Evolutionary conservation across 2,113 vertebrate genomes (phyloP), one percentile per base, ranked within the genome.

Genomic region (Tenrec ecaudatus): DNA sequence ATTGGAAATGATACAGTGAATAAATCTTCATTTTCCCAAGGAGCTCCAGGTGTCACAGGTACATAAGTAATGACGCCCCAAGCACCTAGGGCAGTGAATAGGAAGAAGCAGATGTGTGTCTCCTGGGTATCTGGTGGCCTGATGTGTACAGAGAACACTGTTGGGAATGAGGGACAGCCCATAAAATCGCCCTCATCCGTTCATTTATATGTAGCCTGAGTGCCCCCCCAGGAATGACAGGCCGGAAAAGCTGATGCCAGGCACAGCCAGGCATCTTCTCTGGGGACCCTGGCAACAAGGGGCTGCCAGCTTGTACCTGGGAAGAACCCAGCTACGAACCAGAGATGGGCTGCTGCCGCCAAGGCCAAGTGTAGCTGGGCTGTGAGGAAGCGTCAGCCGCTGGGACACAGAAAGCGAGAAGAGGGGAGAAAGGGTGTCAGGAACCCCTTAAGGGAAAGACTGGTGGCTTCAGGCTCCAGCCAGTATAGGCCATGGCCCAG

Each of bases 1-100:
- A 33, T 62, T 69, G 75, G 64, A 93, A 89, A 79, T 29, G 86
- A 82, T 7, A 82, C 69, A 16, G 62, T 62, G 86, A 69, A 33
- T 75, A 87, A 83, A 80, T 57, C 82, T 82, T 91, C 66, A 62
- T 36, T 83, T 76, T 89, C 78, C 66, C 8, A 36, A 92, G 86
- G 82, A 86, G 43, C 58, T 86, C 23, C 85, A 62, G 53, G 73
- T 69, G 60, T 47, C 29, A 6, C 82, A 82, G 33, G 19, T 47
- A 64, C 29, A 58, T 43, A 81, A 64, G 33, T 82, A 88, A n/a
- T 12, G 71, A 79, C 25, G 75, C 31, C 33, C 60, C 57, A 38
- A 82, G 36, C 57, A 68, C 40, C 79, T 15, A 16, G 73, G 83
- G 11, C 62, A 47, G 15, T 36, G 64, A 93, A 23, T 22, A 76